Evolutionary conservation across 2,113 vertebrate genomes (phyloP).

Genomic region (Antigone vipio): DNA sequence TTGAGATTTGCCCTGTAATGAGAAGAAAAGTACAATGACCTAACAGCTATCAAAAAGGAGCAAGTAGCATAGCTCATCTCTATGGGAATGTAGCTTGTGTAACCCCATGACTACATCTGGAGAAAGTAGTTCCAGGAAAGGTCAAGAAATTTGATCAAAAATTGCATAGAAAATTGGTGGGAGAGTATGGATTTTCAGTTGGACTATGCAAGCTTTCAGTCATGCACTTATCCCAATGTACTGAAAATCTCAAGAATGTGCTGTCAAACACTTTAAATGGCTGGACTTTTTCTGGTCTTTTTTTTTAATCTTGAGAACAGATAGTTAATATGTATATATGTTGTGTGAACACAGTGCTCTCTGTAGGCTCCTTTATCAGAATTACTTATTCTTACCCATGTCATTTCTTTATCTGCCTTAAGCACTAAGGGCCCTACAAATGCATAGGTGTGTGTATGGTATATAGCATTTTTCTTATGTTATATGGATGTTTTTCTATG

Average conservation of each 20-base stretch:
- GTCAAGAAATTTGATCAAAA: not conserved
- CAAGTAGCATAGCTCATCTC: not conserved
- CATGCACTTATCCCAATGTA: not conserved
- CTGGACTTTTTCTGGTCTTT: not conserved
- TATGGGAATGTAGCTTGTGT: not conserved
- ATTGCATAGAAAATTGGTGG: not conserved
- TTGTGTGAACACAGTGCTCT: not conserved
- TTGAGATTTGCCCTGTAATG: not conserved
- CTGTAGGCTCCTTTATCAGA: not conserved
- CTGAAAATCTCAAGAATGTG: not conserved
- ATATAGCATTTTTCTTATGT: not conserved
- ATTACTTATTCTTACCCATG: not conserved
- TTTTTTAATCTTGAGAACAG: not conserved
- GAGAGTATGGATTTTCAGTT: not conserved
- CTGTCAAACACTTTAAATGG: not conserved
- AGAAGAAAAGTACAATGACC: not conserved
- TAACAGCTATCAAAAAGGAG: not conserved
- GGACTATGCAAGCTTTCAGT: not conserved
- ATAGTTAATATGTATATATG: not conserved
- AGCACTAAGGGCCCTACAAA: not conserved
- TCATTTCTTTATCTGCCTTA: not conserved
- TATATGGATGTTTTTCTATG: not conserved
- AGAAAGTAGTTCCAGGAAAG: not conserved
- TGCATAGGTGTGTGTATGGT: not conserved
- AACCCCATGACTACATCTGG: not conserved